Conservation (phyloP, 2,888 invertebrate species). For the Erebia palarica region DNA sequence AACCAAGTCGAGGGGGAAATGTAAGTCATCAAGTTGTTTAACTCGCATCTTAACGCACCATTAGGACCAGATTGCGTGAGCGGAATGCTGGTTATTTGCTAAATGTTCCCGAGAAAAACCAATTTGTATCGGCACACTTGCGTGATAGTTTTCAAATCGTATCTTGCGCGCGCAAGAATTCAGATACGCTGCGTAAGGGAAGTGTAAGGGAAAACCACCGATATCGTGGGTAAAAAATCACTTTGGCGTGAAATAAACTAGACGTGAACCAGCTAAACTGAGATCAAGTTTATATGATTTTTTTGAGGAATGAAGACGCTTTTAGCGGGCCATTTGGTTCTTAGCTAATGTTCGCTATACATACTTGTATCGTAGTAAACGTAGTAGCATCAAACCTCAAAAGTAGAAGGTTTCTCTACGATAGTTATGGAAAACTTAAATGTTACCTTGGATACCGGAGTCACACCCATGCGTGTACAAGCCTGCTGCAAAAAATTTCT, state of each 20-base stretch:
- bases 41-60: conserved; percentile 74
- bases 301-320: too few relatives aligned
- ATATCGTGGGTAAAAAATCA: neutral
- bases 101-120: conserved; percentile 74
- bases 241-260: neutral
- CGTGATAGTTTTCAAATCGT: conserved; percentile 45
- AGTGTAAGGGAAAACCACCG: neutral
- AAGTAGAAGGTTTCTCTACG: neutral
- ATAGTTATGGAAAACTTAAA: too few relatives aligned
- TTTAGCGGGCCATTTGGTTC: too few relatives aligned
- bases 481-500: neutral
- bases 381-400: neutral
- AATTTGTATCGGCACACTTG: conserved; percentile 60
- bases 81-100: conserved; percentile 69
- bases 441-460: too few relatives aligned
- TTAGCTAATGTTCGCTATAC: too few relatives aligned
- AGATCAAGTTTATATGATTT: too few relatives aligned
- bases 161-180: conserved; percentile 7
- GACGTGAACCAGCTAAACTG: too few relatives aligned
- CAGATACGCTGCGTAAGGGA: neutral
- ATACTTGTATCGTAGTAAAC: too few relatives aligned
- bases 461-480: too few relatives aligned
- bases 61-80: conserved; percentile 74
- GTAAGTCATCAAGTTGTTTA: conserved; percentile 70
- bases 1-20: conserved; percentile 49